Evolutionary conservation across 2,113 vertebrate genomes (phyloP).

Genomic region (Chinchilla lanigera): DNA sequence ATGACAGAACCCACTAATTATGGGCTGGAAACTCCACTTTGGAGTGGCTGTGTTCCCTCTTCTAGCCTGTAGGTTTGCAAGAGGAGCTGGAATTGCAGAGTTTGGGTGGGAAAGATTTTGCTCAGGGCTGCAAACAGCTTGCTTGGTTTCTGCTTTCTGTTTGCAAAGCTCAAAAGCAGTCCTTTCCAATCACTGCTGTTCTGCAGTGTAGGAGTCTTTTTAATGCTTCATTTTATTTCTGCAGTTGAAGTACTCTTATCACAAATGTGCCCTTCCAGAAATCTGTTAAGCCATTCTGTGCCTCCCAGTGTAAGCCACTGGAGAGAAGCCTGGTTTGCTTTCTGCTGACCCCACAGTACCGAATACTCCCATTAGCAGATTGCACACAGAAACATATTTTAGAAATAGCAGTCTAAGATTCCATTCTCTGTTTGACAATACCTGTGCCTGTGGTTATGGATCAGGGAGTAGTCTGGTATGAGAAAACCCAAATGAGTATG

Average conservation of each 20-base stretch:
- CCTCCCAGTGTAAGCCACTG: background rate
- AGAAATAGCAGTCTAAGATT: background rate
- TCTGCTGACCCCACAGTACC: background rate
- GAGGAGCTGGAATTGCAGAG: slow-evolving; percentile 56
- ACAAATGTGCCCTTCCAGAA: background rate
- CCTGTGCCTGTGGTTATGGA: background rate
- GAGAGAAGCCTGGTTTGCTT: slow-evolving; percentile 34
- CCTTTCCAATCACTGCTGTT: slow-evolving; percentile 33
- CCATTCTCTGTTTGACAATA: background rate
- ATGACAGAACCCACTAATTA: slow-evolving; percentile 37
- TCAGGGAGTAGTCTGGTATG: background rate
- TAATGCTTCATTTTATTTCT: slow-evolving; percentile 32
- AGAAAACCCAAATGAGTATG: background rate
- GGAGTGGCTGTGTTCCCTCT: slow-evolving; percentile 47
- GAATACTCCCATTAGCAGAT: background rate
- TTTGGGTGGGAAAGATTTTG: slow-evolving; percentile 60
- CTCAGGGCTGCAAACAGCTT: slow-evolving; percentile 34
- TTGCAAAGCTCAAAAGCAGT: slow-evolving; percentile 34
- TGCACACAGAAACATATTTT: background rate
- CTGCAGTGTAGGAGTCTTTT: slow-evolving; percentile 50
- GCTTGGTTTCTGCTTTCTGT: slow-evolving; percentile 59
- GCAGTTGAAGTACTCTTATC: background rate
- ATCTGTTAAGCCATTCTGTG: background rate
- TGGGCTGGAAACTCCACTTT: slow-evolving; percentile 63
- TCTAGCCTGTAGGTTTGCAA: slow-evolving; percentile 39